These are phyloP conservation scores for Agrochola macilenta DNA, from an alignment of 2,888 invertebrate genomes.

Conservation along the genomic window DNA sequence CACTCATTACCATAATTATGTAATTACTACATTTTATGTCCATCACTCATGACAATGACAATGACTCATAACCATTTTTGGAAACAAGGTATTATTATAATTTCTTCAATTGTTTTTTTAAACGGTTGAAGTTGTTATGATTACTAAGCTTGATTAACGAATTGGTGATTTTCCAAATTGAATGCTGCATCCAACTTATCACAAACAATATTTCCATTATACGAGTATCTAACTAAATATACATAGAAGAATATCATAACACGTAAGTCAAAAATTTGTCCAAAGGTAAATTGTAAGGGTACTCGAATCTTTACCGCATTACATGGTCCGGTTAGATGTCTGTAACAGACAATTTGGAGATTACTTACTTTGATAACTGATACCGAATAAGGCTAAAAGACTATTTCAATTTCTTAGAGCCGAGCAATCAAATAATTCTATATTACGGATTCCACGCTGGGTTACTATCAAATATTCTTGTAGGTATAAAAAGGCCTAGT, in stretches of 20 bases:
- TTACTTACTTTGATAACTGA: too few species aligned
- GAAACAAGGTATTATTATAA: not conserved
- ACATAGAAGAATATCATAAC: slow-evolving; percentile 12
- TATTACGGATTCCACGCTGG: too few species aligned
- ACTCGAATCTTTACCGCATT: too few species aligned
- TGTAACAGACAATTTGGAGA: too few species aligned
- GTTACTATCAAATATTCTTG: too few species aligned
- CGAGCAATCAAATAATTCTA: too few species aligned
- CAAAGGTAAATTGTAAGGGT: too few species aligned
- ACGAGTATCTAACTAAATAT: not conserved
- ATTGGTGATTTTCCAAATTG: not conserved
- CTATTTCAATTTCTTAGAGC: too few species aligned
- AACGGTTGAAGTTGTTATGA: not conserved
- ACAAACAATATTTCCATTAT: not conserved
- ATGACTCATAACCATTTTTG: not conserved
- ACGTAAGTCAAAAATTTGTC: not conserved
- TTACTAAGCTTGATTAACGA: not conserved
- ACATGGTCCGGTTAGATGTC: too few species aligned
- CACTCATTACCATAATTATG: not conserved
- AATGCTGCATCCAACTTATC: not conserved
- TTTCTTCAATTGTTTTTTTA: not conserved
- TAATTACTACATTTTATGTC: not conserved
- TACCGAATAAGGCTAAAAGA: too few species aligned
- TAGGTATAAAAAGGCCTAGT: too few species aligned
- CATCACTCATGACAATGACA: not conserved